Evolutionary conservation across 2,888 invertebrate species (phyloP), one percentile per base, ranked within the genome.

Genomic region (Marronus borbonicus): DNA sequence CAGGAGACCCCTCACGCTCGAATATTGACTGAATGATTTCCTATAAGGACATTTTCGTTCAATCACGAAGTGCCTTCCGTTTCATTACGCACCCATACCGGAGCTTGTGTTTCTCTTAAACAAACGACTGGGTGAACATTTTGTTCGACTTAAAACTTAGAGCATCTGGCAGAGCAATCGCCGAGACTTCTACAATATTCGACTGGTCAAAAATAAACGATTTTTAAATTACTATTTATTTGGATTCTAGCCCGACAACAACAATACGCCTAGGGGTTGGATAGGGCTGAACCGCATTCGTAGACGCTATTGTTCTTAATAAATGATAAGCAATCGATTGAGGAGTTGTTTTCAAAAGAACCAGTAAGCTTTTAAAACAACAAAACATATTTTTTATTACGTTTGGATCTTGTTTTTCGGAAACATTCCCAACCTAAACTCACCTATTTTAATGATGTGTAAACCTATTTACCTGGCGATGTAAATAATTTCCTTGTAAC

Each of bases 261-360:
- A 72, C 72, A 72, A 44, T 72, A 72, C 72, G 72, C 72, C 72
- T 72, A 72, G 72, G 72, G 72, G 72, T 72, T 58, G 72, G 72
- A 58, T 17, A 14, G 58, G 58, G 58, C 58, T 12, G 72, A 24
- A 58, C 58, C 20, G 58, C 14, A 58, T 49, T 7, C 17, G 17
- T 49, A 50, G 24, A 72, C 58, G n/a, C 39, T 58, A 66, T 72
- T 72, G 72, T 72, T 72, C 58, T 58, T 72, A 60, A 58, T 58
- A 58, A 60, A 39, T 58, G 58, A 66, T 66, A 66, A 66, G 20
- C 44, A 7, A 66, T 66, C 49, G 17, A 17, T 7, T 20, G 36
- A 64, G 64, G 1, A 58, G 20, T 12, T 44, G 44, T 8, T 44
- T 44, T 44, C 10, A 12, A 44, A 12, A 44, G 44, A 44, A 44